phyloP scores from a whole-genome alignment of 2,797 vertebrate species.

The Peromyscus eremicus region DNA sequence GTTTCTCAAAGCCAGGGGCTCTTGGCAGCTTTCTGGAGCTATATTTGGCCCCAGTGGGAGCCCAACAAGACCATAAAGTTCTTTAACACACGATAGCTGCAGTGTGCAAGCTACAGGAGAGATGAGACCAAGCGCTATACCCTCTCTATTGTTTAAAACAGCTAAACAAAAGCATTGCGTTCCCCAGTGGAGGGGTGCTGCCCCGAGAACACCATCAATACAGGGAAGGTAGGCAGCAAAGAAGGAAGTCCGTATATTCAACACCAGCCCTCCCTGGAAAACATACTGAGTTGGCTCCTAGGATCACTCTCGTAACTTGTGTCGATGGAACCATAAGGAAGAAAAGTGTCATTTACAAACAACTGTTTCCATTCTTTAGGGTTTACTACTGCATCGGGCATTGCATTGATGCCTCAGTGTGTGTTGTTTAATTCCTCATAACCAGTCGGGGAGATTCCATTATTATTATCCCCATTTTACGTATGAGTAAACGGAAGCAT shows the following conservation, averaged over 20 bases:
- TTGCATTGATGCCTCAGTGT: not conserved
- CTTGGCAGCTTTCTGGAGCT: conserved; percentile 34
- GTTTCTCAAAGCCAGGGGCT: conserved; percentile 40
- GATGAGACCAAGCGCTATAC: conserved; percentile 16
- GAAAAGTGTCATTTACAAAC: not conserved
- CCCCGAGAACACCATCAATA: not conserved
- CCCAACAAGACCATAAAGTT: conserved; percentile 10
- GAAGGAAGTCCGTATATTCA: conserved; percentile 12
- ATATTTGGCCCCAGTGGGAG: conserved; percentile 18
- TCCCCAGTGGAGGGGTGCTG: not conserved
- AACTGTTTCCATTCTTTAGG: conserved; percentile 20
- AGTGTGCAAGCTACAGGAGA: not conserved
- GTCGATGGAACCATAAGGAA: not conserved
- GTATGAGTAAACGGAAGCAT: not conserved
- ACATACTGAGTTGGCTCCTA: not conserved
- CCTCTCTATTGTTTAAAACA: conserved; percentile 40
- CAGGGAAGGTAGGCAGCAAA: not conserved
- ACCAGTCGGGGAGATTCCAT: not conserved
- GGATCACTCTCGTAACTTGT: not conserved
- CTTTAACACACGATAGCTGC: not conserved
- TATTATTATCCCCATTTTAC: not conserved
- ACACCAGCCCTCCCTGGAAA: not conserved
- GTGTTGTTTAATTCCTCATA: not conserved
- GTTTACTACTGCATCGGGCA: not conserved
- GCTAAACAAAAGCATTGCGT: conserved; percentile 54